Conservation (phyloP, 2,888 invertebrate species). For the Acholoe squamosa region DNA sequence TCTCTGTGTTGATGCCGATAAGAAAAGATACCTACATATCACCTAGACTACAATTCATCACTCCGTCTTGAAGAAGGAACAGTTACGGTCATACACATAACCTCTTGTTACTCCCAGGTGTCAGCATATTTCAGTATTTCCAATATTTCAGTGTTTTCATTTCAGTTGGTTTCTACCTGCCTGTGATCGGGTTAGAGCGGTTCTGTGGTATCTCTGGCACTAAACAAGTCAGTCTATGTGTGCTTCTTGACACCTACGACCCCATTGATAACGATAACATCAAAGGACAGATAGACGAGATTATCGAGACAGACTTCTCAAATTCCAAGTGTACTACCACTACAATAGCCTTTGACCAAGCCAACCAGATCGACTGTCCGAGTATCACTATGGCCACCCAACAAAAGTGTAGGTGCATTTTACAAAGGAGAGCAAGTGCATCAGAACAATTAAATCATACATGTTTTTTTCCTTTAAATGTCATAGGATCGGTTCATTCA, state of each 20-base stretch:
- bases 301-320: not conserved
- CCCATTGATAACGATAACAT: not conserved
- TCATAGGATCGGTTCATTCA: too few species aligned
- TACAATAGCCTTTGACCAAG: not conserved
- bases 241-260: constrained; percentile 32
- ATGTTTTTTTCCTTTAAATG: too few species aligned
- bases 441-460: too few species aligned
- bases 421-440: too few species aligned
- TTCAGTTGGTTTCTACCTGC: constrained; percentile 43
- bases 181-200: not conserved
- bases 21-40: too few species aligned
- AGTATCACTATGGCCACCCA: not conserved
- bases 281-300: constrained; percentile 16
- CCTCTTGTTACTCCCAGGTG: too few species aligned
- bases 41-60: too few species aligned
- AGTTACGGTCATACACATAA: too few species aligned
- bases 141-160: not conserved
- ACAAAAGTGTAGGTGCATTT: constrained; percentile 24
- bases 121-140: too few species aligned
- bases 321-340: constrained; percentile 8
- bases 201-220: not conserved
- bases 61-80: too few species aligned
- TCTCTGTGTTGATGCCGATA: too few species aligned
- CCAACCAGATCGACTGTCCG: not conserved
- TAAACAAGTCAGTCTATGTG: not conserved